Base-by-base conservation (phyloP, 2,888 invertebrate species). In the Euspilapteryx auroguttella region DNA sequence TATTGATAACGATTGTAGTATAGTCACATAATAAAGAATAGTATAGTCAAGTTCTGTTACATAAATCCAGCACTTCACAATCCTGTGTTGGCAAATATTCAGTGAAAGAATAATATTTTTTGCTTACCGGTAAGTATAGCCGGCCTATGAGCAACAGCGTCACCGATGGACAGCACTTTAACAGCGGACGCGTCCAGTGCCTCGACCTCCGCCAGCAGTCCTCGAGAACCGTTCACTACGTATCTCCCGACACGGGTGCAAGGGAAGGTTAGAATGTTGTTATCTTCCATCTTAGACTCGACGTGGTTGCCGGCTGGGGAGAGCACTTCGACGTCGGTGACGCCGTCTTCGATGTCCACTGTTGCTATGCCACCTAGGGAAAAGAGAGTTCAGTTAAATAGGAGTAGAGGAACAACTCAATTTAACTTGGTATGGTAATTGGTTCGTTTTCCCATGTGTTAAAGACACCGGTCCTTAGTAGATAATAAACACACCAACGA, bases 101-200 rank as follows among this genome's bases (percentile, higher is more conserved):
- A n/a, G n/a, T n/a, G n/a, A n/a, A n/a, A n/a, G n/a, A n/a, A n/a
- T n/a, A n/a, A n/a, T n/a, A n/a, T n/a, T n/a, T n/a, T n/a, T n/a
- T n/a, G n/a, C n/a, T 69, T 58, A 79, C 87, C 83, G 44, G 84
- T 84, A 34, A 93, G 82, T 33, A 87, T 85, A 10, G 89, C 88
- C 1, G 92, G 90, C 30, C 89, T 79, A 57, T 91, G 89, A 31
- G 89, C 88, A 22, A 87, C 78, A 0, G 89, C 73, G 45, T 92
- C 91, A 1, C 85, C 83, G 27, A 87, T 82, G 31, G 87, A 87
- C 32, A 83, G 73, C 24, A 89, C 81, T 42, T 84, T 82, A 5
- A 87, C 86, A 29, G 85, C 79, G 1, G 80, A 64, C 0, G 90
- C 87, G 52, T 92, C 90, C 27, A 92, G 85, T 0, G 88, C 89